Evolutionary conservation across 2,797 vertebrate genomes (phyloP), one percentile per base, ranked within the genome.

Genomic region (Acrossocheilus fasciatus): DNA sequence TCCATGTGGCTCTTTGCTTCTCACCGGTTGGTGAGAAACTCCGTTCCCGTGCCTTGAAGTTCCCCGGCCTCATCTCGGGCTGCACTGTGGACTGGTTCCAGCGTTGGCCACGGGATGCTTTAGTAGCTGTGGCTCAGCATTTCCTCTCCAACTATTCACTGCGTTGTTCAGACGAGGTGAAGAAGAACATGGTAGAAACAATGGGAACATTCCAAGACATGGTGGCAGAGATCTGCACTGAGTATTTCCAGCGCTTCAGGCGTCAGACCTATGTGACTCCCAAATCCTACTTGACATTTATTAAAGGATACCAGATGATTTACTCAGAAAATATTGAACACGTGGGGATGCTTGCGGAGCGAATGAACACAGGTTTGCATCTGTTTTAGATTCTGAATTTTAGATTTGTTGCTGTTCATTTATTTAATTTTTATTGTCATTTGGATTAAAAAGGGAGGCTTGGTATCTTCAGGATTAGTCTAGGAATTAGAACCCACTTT

Each of bases 31-130:
- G 96, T 6, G 96, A 96, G 80, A 96, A 96, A 90, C 96, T 97
- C 86, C 96, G 96, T 54, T 94, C 90, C 52, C 93, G 93, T 9
- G 95, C 96, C 2, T 86, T 97, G 18, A 97, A 93, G 93, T 97
- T 97, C 83, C 96, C 96, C 1, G 96, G 95, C 36, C 92, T 97
- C 88, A 96, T 97, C 89, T 97, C 96, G 0, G 96, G 96, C 87
- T 97, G 96, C 90, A 97, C 96, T 0, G 92, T 97, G 85, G 96
- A 97, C 93, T 97, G 96, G 96, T 97, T 97, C 91, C 96, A 96
- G 87, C 78, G 89, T 54, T 97, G 96, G 96, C 96, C 96, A 17
- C 94, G 93, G 66, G 96, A 97, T 74, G 96, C 96, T 81, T 95
- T 97, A 68, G 93, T 95, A 57, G 96, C 96, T 14, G 96, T 97